Evolutionary conservation across 2,888 invertebrate species (phyloP).

Genomic region (Dolomedes plantarius): DNA sequence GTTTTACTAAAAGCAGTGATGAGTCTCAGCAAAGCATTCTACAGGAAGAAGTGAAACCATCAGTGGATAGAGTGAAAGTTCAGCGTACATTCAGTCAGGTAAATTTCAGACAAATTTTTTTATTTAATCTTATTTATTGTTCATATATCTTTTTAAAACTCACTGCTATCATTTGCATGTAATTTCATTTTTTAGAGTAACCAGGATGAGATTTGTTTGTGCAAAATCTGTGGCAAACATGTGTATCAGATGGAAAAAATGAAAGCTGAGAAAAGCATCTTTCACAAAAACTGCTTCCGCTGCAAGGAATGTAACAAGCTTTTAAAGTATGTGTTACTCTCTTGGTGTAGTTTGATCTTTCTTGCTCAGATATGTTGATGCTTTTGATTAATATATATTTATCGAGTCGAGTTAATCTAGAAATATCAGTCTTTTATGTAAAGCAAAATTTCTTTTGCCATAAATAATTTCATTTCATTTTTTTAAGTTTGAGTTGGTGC

Average conservation of each 20-base stretch:
- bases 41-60: constrained; percentile 69
- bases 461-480: too few relatives aligned
- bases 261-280: constrained; percentile 91
- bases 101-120: too few relatives aligned
- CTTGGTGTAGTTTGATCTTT: too few relatives aligned
- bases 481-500: too few relatives aligned
- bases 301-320: constrained; percentile 88
- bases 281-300: constrained; percentile 96
- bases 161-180: too few relatives aligned
- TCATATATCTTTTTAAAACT: too few relatives aligned
- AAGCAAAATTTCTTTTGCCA: too few relatives aligned
- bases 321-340: constrained; percentile 55
- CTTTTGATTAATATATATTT: too few relatives aligned
- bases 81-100: constrained; percentile 71
- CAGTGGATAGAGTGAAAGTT: constrained; percentile 69
- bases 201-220: constrained; percentile 76
- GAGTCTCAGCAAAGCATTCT: constrained; percentile 51
- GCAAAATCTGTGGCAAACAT: constrained; percentile 89
- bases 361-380: too few relatives aligned
- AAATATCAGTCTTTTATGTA: too few relatives aligned
- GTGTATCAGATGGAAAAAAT: constrained; percentile 98
- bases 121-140: too few relatives aligned
- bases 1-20: constrained; percentile 61
- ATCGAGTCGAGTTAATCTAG: too few relatives aligned
- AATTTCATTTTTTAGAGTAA: constrained; percentile 61